Percentiles rank a stretch among this genome's conserved stretches.
phyloP scores from a whole-genome alignment of 2,113 vertebrate species.

The Rhinoderma darwinii region DNA sequence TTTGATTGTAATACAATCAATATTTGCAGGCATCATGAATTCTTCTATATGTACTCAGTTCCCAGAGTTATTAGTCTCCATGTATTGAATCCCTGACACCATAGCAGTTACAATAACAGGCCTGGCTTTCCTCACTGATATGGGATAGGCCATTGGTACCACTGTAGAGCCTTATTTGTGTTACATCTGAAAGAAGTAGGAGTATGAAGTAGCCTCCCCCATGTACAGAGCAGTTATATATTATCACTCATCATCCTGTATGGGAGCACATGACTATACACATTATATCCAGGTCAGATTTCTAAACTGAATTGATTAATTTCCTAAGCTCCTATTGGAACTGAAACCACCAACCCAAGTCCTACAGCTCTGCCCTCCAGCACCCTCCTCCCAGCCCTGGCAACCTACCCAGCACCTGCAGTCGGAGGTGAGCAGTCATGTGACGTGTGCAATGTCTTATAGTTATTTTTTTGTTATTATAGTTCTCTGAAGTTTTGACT shows the following conservation, averaged over 20 bases:
- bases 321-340: constrained; percentile 62
- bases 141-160: too few species aligned
- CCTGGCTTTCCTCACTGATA: too few species aligned
- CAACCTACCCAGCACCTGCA: constrained; percentile 78
- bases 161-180: not conserved
- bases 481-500: not conserved
- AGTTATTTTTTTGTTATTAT: not conserved
- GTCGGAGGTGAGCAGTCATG: constrained; percentile 70
- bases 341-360: accelerated
- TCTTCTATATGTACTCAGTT: not conserved
- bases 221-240: not conserved
- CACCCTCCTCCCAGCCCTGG: constrained; percentile 59
- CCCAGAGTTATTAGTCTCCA: not conserved
- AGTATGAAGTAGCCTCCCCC: not conserved
- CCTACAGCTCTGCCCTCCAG: not conserved
- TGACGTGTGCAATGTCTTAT: too few species aligned
- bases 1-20: too few species aligned
- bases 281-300: not conserved
- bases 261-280: not conserved
- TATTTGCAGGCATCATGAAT: too few species aligned
- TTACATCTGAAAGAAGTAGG: too few species aligned
- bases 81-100: not conserved
- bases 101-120: too few species aligned
- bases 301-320: not conserved
- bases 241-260: not conserved